Evolutionary conservation across 1,140 invertebrate genomes (phyloP).

Genomic region (Himalopsyche phryganea): DNA sequence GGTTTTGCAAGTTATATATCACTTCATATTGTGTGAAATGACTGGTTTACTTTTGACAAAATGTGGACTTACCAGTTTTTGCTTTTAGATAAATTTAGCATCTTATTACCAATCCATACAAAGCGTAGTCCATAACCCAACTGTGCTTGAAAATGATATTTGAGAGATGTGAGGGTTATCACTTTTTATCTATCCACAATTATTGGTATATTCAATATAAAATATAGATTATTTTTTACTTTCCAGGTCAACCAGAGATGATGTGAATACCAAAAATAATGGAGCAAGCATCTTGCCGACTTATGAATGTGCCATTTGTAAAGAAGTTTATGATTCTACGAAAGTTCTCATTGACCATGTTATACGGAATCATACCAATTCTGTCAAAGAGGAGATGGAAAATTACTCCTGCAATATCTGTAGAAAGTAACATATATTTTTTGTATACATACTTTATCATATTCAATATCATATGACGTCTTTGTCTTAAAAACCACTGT

Average conservation of each 20-base stretch:
- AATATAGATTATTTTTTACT: no score
- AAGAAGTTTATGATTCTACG: background rate
- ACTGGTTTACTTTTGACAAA: no score
- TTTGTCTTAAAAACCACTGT: background rate
- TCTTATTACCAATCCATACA: no score
- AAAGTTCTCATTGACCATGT: constrained; percentile 24
- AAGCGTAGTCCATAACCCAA: no score
- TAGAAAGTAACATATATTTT: constrained; percentile 21
- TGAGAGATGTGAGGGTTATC: no score
- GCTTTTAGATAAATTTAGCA: no score
- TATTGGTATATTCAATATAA: no score
- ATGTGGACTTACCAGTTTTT: no score
- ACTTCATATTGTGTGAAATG: no score
- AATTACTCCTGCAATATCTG: constrained; percentile 8
- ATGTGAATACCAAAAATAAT: background rate
- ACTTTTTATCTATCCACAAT: no score
- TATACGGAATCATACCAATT: constrained; percentile 8
- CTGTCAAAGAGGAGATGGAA: constrained; percentile 3
- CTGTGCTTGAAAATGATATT: no score
- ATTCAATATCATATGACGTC: background rate
- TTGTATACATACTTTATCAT: background rate
- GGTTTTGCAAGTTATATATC: no score
- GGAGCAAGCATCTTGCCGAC: background rate
- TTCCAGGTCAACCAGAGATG: background rate
- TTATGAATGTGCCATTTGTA: constrained; percentile 20